Evolutionary conservation across 2,797 vertebrate genomes (phyloP).

Genomic region (Nyctalus aviator): DNA sequence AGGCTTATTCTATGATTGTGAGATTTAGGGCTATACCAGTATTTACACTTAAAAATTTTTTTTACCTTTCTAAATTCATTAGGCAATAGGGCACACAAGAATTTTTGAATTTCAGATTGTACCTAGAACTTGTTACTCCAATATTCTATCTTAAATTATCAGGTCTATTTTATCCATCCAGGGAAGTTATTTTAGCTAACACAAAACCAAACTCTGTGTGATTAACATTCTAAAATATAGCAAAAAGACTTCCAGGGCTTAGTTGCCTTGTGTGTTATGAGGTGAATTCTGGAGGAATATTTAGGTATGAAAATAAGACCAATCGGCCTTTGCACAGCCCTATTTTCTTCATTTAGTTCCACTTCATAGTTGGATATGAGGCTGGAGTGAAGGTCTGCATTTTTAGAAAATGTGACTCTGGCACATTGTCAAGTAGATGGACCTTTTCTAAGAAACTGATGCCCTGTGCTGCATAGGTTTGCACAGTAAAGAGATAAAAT

Average conservation of each 20-base stretch:
- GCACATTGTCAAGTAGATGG: constrained; percentile 32
- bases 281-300: constrained; percentile 57
- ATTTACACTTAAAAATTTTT: neutral
- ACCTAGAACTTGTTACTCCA: constrained; percentile 29
- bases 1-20: neutral
- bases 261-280: constrained; percentile 17
- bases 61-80: neutral
- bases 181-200: constrained; percentile 37
- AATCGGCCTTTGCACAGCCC: constrained; percentile 42
- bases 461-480: neutral
- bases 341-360: constrained; percentile 78
- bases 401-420: constrained; percentile 65
- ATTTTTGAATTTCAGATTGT: neutral
- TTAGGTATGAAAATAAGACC: constrained; percentile 76
- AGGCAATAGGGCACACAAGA: neutral
- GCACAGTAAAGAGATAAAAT: neutral
- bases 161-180: constrained; percentile 16
- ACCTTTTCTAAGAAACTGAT: constrained; percentile 46
- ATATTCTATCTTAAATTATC: neutral
- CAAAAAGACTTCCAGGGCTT: constrained; percentile 36
- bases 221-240: constrained; percentile 39
- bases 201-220: neutral
- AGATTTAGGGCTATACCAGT: neutral
- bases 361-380: constrained; percentile 75
- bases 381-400: constrained; percentile 47